These are phyloP conservation scores for Sebastes vulpes DNA, from an alignment of 2,797 vertebrate genomes.

Conservation along the genomic window DNA sequence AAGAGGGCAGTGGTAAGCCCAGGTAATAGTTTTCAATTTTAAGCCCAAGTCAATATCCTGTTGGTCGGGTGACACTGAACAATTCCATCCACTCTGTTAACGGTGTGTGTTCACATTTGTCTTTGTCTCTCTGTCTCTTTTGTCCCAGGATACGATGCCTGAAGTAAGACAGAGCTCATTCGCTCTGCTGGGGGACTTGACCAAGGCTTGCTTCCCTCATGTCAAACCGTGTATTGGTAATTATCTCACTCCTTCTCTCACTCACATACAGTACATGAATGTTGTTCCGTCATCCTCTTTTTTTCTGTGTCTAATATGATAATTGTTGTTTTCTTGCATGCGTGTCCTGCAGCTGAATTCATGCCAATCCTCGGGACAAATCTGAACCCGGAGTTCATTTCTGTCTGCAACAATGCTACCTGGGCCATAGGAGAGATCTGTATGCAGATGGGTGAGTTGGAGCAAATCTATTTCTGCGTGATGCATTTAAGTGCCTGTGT, in stretches of 20 bases:
- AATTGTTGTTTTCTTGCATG: not conserved
- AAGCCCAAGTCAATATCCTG: not conserved
- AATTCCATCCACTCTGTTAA: not conserved
- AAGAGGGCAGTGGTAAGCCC: too few species aligned
- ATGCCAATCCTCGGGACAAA: constrained; percentile 97
- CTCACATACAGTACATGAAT: not conserved
- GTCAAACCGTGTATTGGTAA: constrained; percentile 95
- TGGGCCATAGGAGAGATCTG: constrained; percentile 98
- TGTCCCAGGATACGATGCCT: constrained; percentile 92
- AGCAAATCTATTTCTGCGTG: not conserved
- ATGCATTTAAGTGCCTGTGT: not conserved
- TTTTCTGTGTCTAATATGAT: not conserved
- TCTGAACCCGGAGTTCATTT: constrained; percentile 96
- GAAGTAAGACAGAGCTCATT: constrained; percentile 96
- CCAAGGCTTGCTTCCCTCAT: constrained; percentile 95
- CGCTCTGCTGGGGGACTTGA: constrained; percentile 92
- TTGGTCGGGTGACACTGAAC: not conserved
- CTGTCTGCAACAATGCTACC: constrained; percentile 95
- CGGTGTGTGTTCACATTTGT: constrained; percentile 43
- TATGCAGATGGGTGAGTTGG: constrained; percentile 94
- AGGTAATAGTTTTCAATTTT: not conserved
- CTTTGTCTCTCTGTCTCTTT: constrained; percentile 23
- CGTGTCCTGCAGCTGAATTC: constrained; percentile 88
- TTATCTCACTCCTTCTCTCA: not conserved
- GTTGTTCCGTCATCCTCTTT: not conserved